These are phyloP conservation scores for Leptoclinus maculatus DNA, from an alignment of 2,797 vertebrate genomes.

Conservation along the genomic window DNA sequence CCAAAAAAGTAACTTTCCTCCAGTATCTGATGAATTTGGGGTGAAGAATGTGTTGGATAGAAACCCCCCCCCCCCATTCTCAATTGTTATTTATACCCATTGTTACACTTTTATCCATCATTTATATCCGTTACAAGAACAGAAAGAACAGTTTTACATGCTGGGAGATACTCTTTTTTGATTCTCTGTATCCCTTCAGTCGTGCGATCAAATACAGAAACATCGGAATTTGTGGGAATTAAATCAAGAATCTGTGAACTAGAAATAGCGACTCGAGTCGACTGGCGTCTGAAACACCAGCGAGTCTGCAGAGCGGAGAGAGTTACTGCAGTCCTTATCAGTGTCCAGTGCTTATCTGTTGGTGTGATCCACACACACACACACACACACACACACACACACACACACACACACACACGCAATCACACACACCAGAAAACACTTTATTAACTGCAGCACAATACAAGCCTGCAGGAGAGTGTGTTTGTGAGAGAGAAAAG, in stretches of 20 bases:
- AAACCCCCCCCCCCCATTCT: too few relatives aligned
- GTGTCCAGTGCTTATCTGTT: constrained; percentile 46
- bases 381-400: constrained; percentile 1
- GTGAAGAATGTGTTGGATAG: too few relatives aligned
- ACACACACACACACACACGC: background rate
- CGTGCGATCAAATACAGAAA: background rate
- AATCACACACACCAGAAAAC: background rate
- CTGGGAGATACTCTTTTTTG: too few relatives aligned
- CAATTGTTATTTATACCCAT: too few relatives aligned
- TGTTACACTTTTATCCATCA: too few relatives aligned
- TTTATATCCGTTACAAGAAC: too few relatives aligned
- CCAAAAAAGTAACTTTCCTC: too few relatives aligned
- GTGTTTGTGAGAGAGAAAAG: constrained; percentile 1
- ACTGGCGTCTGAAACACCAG: background rate
- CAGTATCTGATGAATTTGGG: too few relatives aligned
- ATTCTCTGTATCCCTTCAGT: background rate
- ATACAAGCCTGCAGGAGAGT: constrained; percentile 32
- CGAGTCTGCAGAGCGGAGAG: constrained; percentile 16
- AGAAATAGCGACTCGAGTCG: background rate
- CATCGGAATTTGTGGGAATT: background rate
- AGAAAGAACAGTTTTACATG: too few relatives aligned
- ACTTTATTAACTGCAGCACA: constrained; percentile 53
- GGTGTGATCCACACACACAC: background rate
- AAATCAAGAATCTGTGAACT: background rate
- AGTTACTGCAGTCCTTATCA: constrained; percentile 51